Conservation (phyloP, 2,888 invertebrate genomes). For the Nomada goodeniana region DNA sequence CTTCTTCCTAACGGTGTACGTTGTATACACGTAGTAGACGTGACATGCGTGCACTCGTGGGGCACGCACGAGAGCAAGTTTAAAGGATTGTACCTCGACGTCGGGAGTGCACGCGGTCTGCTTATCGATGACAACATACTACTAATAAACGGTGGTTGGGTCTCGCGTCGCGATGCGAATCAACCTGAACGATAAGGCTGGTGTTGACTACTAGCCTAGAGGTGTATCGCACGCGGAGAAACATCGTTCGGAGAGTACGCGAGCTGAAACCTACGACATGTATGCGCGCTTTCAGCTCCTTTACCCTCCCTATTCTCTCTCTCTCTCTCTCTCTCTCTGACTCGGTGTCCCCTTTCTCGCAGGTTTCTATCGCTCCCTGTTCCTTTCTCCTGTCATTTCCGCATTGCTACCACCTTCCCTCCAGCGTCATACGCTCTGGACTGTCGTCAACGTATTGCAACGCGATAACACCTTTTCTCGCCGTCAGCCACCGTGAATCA, state of each 20-base stretch:
- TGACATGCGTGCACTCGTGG: constrained; percentile 62
- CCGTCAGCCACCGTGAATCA: constrained; percentile 19
- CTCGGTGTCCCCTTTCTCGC: too few species aligned
- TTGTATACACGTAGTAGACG: constrained; percentile 70
- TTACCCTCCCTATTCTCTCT: not conserved
- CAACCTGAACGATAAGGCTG: constrained; percentile 27
- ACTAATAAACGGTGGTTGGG: constrained; percentile 51
- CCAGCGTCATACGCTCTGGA: not conserved
- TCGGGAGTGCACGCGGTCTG: constrained; percentile 47
- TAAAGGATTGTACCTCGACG: constrained; percentile 38
- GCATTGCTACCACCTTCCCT: not conserved
- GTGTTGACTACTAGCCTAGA: constrained; percentile 24
- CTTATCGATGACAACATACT: constrained; percentile 53
- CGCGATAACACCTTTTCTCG: constrained; percentile 32
- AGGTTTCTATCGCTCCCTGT: too few species aligned
- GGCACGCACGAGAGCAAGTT: constrained; percentile 35
- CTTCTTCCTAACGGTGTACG: constrained; percentile 72
- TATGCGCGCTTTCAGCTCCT: not conserved
- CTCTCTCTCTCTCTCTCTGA: not conserved
- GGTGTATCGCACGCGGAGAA: constrained; percentile 3
- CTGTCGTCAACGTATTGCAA: constrained; percentile 16
- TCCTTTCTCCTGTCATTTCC: too few species aligned
- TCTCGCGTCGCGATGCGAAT: constrained; percentile 44
- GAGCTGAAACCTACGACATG: not conserved
- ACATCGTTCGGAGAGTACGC: not conserved